These are phyloP conservation scores for Sapajus apella DNA, from an alignment of 2,113 vertebrate genomes.

Conservation along the genomic window DNA sequence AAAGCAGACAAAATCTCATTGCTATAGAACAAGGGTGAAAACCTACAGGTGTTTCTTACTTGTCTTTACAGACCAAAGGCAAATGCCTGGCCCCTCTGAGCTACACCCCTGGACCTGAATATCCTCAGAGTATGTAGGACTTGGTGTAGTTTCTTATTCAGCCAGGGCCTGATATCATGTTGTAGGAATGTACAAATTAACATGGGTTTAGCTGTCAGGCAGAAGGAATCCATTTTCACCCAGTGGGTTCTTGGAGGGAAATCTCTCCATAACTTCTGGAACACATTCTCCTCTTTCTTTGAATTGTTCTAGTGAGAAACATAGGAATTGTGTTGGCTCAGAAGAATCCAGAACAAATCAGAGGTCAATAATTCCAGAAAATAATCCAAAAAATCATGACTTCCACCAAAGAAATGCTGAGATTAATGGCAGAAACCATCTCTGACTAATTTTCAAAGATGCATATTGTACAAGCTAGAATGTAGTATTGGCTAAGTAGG, in stretches of 20 bases:
- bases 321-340: neutral
- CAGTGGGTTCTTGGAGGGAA: neutral
- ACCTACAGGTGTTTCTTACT: accelerated
- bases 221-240: neutral
- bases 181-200: neutral
- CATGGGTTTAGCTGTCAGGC: neutral
- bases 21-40: neutral
- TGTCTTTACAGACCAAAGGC: neutral
- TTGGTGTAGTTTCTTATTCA: neutral
- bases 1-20: neutral
- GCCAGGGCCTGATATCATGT: neutral
- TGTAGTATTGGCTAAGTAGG: neutral
- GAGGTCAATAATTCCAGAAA: conserved; percentile 63
- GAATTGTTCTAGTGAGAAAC: conserved; percentile 38
- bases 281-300: neutral
- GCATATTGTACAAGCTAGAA: conserved; percentile 24
- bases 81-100: accelerated
- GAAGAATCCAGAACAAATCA: conserved; percentile 50
- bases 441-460: conserved; percentile 67
- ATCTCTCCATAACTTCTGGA: neutral
- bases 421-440: conserved; percentile 44
- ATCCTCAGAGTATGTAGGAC: neutral
- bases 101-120: neutral
- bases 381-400: conserved; percentile 60
- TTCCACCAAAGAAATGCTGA: conserved; percentile 49